Evolutionary conservation across 23 tunicate species (phyloP), one percentile per base, ranked within the genome.

Genomic region (Styela clava): DNA sequence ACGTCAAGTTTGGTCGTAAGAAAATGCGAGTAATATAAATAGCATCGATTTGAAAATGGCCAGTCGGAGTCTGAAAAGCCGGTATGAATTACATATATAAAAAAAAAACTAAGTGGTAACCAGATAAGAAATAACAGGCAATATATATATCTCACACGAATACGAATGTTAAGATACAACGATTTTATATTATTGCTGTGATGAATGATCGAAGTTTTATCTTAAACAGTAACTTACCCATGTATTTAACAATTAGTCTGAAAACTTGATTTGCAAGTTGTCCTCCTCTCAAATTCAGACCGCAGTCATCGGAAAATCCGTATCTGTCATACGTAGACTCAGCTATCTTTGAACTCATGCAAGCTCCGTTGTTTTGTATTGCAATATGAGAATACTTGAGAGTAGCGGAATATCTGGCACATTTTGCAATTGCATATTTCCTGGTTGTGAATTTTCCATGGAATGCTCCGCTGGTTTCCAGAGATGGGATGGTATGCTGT

Each of bases 301-400:
- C 32, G 56, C 81, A 77, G 28, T 28, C 34, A 52, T 44, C 61
- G 32, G 36, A 72, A 5, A 1, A 3, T 77, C 81, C 81, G 29
- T 52, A 77, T 77, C 61, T 77, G 2, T 7, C 24, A 67, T 34
- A 77, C 1, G 81, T 77, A 29, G 28, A 24, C 33, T 33, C 16
- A 19, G 33, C 68, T 2, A 28, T 32, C 61, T 34, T 56, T 24
- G 81, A 77, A 16, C 68, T 52, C 31, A 63, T 32, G 29, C 81
- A 77, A 35, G 65, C 52, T 26, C 81, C 81, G 1, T 63, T 63
- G 81, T 77, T 77, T 63, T 77, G 78, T 22, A 73, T 25, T 24
- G 78, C 78, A 24, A 73, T 73, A 51, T 34, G 2, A 1, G 22
- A 31, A 52, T 73, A 73, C n/a, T 52, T 52, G 1, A 21, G 24